Base-by-base conservation (phyloP, 2,888 invertebrate species). In the Chromoteleia sp. region DNA sequence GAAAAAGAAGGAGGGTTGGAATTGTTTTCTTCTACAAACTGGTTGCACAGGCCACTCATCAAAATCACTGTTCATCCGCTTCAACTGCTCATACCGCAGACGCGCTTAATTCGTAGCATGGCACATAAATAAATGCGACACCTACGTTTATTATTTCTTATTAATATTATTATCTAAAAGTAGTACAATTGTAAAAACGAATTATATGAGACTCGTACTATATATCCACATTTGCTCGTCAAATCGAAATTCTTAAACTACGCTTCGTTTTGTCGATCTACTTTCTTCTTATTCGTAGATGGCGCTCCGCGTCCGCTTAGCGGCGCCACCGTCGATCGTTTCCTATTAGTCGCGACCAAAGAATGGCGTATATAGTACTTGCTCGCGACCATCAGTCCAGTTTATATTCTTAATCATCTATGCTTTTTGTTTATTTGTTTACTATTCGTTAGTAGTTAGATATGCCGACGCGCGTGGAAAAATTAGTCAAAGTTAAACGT, bases 131-230 rank as follows among this genome's bases (percentile, higher is more conserved):
- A 86, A 89, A 88, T 88, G 88, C 87, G 87, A 88, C 87, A 89
- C 84, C 87, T 88, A 89, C 87, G 86, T 79, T 85, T 74, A 84
- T 83, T 84, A 84, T 59, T 84, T 83, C 85, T 81, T 85, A 81
- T 83, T 85, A 85, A 86, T 85, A 86, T 89, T 79, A 85, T 86
- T 85, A 87, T 85, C 87, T 89, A 89, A 86, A 88, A 89, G 86
- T 89, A 90, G 88, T 90, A 89, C 88, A 88, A 87, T 87, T 87
- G 87, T 90, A 88, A 91, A 89, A 89, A 91, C 87, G 86, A 90
- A 75, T 86, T 88, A 85, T 87, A 88, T 88, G 89, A 90, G 87
- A 84, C 80, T 85, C 81, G 86, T 84, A 85, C 85, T 83, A 84
- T 77, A 83, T 81, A 78, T 76, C 75, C 75, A 65, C 78, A 78